Base-by-base conservation (phyloP, 2,113 vertebrate genomes). In the Ammodytes marinus region DNA sequence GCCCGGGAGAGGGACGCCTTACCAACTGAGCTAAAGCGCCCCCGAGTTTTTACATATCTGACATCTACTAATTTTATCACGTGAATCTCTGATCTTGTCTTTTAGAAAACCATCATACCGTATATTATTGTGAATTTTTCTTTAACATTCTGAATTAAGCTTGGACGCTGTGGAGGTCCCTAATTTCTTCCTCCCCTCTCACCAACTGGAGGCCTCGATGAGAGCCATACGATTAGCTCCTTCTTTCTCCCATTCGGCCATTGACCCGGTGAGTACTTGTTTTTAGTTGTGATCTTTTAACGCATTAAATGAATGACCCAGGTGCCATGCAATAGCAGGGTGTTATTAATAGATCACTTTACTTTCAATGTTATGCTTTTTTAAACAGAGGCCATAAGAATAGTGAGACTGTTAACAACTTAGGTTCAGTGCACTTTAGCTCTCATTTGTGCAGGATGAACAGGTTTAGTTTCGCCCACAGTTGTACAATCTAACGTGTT, bases 101-200 rank as follows among this genome's bases (percentile, higher is more conserved):
- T 39, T 15, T 45, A 39, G 43, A 5, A 74, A 54, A 2, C 19
- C 40, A 54, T 57, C 4, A 9, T 42, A 9, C 42, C 40, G 5
- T 61, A 4, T 27, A 27, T 5, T 40, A 6, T 43, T 15, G 27
- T 27, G 27, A 57, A 2, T 39, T 83, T 70, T 82, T 91, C 61
- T 78, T 95, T 96, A 95, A 97, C 94, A 11, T 43, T 14, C 35
- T 42, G 19, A 37, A 67, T 80, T 58, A 82, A 99, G 98, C 76
- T 91, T 91, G 0, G 85, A 92, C 55, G 90, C 94, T 9, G 40
- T 93, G 39, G 90, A 94, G 12, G 73, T 99, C 52, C 97, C 97
- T 27, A 99, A 99, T 86, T 99, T 99, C 92, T 99, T 99, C 88
- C 95, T 99, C 57, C 93, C 98, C 0, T 91, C 96, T 17, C 93